Evolutionary conservation across 2,888 invertebrate species (phyloP), one percentile per base, ranked within the genome.

Genomic region (Onthophagus sagittarius): DNA sequence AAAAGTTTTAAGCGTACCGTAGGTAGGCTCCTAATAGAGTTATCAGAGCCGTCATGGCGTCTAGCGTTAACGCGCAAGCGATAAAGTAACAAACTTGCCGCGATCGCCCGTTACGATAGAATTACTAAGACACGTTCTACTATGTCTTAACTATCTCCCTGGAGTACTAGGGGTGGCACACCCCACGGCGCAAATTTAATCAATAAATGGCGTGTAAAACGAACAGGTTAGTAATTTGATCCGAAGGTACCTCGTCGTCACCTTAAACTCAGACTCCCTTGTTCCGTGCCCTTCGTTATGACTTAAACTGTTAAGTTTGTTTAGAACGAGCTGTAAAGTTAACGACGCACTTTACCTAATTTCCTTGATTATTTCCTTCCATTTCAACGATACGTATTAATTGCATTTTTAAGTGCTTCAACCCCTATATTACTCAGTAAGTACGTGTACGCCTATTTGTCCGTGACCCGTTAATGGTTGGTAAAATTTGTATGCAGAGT

Each of bases 201-300:
- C 75, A 76, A 77, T 75, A 76, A 76, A 77, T 76, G 77, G 76
- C 72, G 76, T 76, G 76, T 76, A 77, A 76, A 77, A 75, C 75
- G 74, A 73, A 72, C 73, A 75, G 72, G 75, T 72, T 75, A 73
- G 75, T 77, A 75, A 77, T 76, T 77, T 77, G 72, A 63, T 72
- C 69, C 73, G 72, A 74, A 75, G 65, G 63, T 69, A 73, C 32
- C 67, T 67, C 67, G 23, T 23, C 39, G 11, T 53, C 39, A 53
- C 39, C 39, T 53, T 53, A 53, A 53, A 53, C 39, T 11, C 39
- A 11, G 39, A 53, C 39, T 11, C 11, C 39, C 39, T 53, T 53
- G 9, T 53, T 9, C 39, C 39, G 23, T 23, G 23, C 11, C 39
- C 39, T 53, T 53, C 39, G 39, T 53, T 53, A 53, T 53, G 39